Percentiles rank a stretch among this genome's conserved stretches.
phyloP scores from a whole-genome alignment of 1,140 invertebrate genomes.

The Zaprionus tsacasi region DNA sequence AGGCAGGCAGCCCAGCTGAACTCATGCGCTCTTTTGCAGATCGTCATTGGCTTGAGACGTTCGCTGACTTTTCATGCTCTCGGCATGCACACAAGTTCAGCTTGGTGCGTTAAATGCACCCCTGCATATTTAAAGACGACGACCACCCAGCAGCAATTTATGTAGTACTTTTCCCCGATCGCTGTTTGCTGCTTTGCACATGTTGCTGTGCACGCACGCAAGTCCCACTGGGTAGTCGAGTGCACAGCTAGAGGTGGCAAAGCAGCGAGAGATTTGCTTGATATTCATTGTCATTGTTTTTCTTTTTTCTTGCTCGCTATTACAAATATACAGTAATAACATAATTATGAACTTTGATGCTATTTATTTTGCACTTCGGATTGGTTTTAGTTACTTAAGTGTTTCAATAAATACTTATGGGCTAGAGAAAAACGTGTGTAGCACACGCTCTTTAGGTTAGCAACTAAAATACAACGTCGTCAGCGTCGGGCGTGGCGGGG shows the following conservation, averaged over 20 bases:
- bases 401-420: constrained; percentile 76
- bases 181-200: background rate
- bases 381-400: constrained; percentile 59
- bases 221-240: background rate
- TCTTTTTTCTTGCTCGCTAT: constrained; percentile 13
- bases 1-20: background rate
- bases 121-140: background rate
- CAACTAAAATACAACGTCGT: constrained; percentile 75
- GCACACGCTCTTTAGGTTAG: constrained; percentile 75
- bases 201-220: background rate
- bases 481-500: background rate
- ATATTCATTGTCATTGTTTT: constrained; percentile 35
- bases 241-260: background rate
- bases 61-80: constrained; percentile 19
- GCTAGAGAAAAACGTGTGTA: constrained; percentile 69
- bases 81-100: background rate
- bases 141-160: background rate
- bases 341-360: constrained; percentile 57
- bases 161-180: background rate
- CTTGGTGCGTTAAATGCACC: constrained; percentile 7
- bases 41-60: background rate
- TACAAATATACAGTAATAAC: constrained; percentile 37
- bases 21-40: background rate
- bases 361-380: constrained; percentile 50
- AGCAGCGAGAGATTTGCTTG: background rate